Evolutionary conservation across 1,140 invertebrate genomes (phyloP).

Genomic region (Oedothorax gibbosus): DNA sequence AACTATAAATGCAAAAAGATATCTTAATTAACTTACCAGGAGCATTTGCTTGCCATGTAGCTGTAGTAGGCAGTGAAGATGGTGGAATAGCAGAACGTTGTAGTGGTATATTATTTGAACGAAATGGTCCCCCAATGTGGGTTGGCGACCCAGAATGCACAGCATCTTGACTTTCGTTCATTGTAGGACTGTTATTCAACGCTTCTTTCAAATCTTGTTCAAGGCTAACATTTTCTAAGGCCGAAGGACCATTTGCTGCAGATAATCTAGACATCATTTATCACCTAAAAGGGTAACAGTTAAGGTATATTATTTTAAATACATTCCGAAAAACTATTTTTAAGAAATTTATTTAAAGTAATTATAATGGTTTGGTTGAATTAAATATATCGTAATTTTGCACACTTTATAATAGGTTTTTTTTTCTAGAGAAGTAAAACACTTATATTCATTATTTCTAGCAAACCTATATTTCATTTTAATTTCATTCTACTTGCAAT

Average conservation of each 20-base stretch:
- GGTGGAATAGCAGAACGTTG: slow-evolving; percentile 60
- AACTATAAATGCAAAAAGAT: too few species aligned
- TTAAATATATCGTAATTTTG: too few species aligned
- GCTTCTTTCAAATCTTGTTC: slow-evolving; percentile 88
- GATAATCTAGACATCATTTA: slow-evolving; percentile 47
- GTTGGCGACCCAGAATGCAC: slow-evolving; percentile 78
- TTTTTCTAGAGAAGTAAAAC: too few species aligned
- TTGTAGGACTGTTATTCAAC: slow-evolving; percentile 83
- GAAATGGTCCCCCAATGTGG: slow-evolving; percentile 62
- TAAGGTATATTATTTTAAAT: too few species aligned
- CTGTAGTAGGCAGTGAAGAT: slow-evolving; percentile 61
- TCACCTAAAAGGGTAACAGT: not conserved
- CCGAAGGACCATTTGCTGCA: slow-evolving; percentile 56
- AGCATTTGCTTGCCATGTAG: slow-evolving; percentile 51
- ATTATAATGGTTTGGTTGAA: too few species aligned
- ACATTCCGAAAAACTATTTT: too few species aligned
- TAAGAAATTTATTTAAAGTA: too few species aligned
- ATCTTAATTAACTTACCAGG: slow-evolving; percentile 15
- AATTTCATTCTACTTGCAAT: too few species aligned
- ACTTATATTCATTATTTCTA: too few species aligned
- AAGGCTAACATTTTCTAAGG: slow-evolving; percentile 63
- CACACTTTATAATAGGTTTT: too few species aligned
- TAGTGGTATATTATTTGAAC: slow-evolving; percentile 27
- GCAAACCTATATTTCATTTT: too few species aligned
- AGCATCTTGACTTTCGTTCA: slow-evolving; percentile 81